Conservation (phyloP, 2,888 invertebrate genomes). For the Aphidoletes aphidimyza region DNA sequence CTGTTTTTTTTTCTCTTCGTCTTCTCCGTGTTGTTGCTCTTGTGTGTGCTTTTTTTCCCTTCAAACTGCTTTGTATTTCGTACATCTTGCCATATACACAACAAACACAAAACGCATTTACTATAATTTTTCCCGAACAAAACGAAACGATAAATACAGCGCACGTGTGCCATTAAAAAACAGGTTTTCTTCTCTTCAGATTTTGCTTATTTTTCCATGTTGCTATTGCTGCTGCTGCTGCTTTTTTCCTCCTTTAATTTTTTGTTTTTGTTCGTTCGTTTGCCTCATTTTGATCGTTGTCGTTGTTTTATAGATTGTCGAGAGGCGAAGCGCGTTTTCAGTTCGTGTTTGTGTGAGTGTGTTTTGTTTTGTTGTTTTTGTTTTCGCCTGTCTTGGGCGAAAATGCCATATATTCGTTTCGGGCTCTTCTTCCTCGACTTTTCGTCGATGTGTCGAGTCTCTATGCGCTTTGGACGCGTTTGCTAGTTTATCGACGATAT, state of each 20-base stretch:
- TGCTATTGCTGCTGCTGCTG: no score
- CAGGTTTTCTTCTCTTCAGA: conserved; percentile 53
- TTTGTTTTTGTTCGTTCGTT: not conserved
- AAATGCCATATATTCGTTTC: no score
- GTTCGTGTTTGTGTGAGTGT: not conserved
- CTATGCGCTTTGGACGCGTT: no score
- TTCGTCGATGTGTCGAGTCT: no score
- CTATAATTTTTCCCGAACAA: conserved; percentile 39
- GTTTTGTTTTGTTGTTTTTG: no score
- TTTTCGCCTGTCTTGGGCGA: no score
- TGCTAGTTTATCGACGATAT: not conserved
- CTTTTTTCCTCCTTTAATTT: not conserved
- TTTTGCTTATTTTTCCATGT: conserved; percentile 50
- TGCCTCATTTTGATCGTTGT: conserved; percentile 32
- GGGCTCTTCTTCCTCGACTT: not conserved
- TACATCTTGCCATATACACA: not conserved
- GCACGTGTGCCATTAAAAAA: conserved; percentile 55
- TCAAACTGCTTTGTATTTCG: conserved; percentile 45
- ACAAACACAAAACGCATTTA: not conserved
- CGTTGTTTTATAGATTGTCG: not conserved
- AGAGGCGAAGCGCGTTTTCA: conserved; percentile 6
- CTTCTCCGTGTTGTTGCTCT: no score
- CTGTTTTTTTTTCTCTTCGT: not conserved
- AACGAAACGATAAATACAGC: conserved; percentile 54
- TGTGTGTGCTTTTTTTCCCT: not conserved